These are phyloP conservation scores for Otolemur crassicaudatus DNA, from an alignment of 2,797 vertebrate genomes.

Conservation along the genomic window DNA sequence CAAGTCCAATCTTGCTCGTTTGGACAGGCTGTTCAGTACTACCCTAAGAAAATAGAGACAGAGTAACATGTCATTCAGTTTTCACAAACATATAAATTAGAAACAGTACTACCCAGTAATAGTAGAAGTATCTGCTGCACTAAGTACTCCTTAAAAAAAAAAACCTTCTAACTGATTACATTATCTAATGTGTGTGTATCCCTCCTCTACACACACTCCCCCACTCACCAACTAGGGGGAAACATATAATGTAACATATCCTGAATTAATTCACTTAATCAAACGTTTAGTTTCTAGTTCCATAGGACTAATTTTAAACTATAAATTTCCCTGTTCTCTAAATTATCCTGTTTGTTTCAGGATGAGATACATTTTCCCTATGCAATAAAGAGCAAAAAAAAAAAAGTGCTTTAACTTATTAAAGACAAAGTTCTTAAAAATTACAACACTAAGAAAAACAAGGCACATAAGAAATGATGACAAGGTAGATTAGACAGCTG, in stretches of 20 bases:
- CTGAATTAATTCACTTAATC: slow-evolving; percentile 32
- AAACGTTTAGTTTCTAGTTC: slow-evolving; percentile 43
- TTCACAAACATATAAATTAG: not conserved
- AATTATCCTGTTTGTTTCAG: slow-evolving; percentile 45
- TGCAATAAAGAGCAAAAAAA: not conserved
- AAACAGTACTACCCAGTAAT: not conserved
- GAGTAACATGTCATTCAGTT: not conserved
- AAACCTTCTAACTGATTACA: not conserved
- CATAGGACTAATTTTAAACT: not conserved
- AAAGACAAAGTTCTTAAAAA: not conserved
- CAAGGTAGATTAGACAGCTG: not conserved
- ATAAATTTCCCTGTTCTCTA: slow-evolving; percentile 29
- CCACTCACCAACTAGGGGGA: not conserved
- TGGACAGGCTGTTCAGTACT: slow-evolving; percentile 91
- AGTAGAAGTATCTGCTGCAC: slow-evolving; percentile 6
- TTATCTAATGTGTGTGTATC: not conserved
- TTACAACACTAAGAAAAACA: slow-evolving; percentile 20
- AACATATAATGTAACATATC: not conserved
- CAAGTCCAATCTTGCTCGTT: slow-evolving; percentile 93
- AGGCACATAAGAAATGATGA: not conserved
- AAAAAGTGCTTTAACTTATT: not conserved
- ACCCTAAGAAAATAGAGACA: slow-evolving; percentile 83
- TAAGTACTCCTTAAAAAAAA: slow-evolving; percentile 16
- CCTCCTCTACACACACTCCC: not conserved
- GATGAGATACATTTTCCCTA: slow-evolving; percentile 30